These are phyloP conservation scores for Haliclona indistincta DNA, from an alignment of 37 sponge, comb jelly and placozoan genomes.

Conservation along the genomic window DNA sequence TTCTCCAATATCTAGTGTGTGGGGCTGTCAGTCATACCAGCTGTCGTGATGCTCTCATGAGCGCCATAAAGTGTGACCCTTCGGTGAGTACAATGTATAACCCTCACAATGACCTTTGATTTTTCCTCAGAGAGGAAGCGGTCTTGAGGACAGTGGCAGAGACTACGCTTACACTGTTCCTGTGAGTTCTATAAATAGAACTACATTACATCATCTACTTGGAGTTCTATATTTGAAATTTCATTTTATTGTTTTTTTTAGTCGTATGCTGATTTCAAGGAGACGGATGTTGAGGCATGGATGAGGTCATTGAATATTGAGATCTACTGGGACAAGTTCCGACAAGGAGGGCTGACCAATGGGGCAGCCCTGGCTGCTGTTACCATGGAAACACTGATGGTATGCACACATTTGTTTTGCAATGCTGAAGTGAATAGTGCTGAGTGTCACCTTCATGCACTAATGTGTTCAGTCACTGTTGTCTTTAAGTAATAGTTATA, in stretches of 20 bases:
- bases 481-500: too few relatives aligned
- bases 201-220: background rate
- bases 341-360: conserved; percentile 22
- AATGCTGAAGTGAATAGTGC: too few relatives aligned
- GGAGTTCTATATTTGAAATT: background rate
- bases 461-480: too few relatives aligned
- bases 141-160: background rate
- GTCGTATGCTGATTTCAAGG: conserved; percentile 67
- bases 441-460: too few relatives aligned
- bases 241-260: conserved; percentile 10
- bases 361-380: conserved; percentile 39
- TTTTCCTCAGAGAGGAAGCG: background rate
- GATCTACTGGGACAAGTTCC: conserved; percentile 39
- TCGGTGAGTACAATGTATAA: background rate
- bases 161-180: conserved; percentile 23
- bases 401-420: background rate
- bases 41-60: background rate
- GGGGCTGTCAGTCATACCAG: background rate
- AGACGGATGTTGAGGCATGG: conserved; percentile 60
- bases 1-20: background rate
- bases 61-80: background rate
- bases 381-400: conserved; percentile 19
- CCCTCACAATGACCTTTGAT: conserved; percentile 16
- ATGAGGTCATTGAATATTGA: conserved; percentile 70
- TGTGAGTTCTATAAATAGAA: background rate